These are phyloP conservation scores for Pogonophryne albipinna DNA, from an alignment of 2,797 vertebrate genomes.

Conservation along the genomic window DNA sequence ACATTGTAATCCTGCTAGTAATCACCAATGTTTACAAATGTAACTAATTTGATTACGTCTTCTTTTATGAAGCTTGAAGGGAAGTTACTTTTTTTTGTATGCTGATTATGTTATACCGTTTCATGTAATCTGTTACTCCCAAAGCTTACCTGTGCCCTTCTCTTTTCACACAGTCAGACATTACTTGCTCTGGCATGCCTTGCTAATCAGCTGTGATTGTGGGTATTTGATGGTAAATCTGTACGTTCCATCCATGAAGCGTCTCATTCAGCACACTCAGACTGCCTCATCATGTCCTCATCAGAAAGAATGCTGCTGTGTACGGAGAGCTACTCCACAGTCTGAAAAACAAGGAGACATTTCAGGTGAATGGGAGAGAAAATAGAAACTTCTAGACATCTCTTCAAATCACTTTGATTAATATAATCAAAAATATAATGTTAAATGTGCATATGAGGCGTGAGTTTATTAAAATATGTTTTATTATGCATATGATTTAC, in stretches of 20 bases:
- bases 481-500: too few species aligned
- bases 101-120: not conserved
- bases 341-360: not conserved
- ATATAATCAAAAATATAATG: too few species aligned
- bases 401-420: too few species aligned
- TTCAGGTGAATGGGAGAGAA: too few species aligned
- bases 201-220: constrained; percentile 48
- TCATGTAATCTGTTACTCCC: not conserved
- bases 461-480: too few species aligned
- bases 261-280: constrained; percentile 34
- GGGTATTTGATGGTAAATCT: constrained; percentile 12
- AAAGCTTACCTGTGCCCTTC: too few species aligned
- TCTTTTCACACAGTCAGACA: not conserved
- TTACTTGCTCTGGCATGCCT: constrained; percentile 1
- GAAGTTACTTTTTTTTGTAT: not conserved
- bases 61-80: not conserved
- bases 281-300: constrained; percentile 38
- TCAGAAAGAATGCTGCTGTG: constrained; percentile 42
- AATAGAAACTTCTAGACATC: too few species aligned
- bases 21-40: too few species aligned
- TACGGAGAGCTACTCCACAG: not conserved
- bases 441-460: too few species aligned
- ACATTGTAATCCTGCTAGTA: too few species aligned
- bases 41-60: not conserved
- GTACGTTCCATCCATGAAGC: not conserved